Evolutionary conservation across 2,113 vertebrate species (phyloP).

Genomic region (Phoenicopterus ruber): DNA sequence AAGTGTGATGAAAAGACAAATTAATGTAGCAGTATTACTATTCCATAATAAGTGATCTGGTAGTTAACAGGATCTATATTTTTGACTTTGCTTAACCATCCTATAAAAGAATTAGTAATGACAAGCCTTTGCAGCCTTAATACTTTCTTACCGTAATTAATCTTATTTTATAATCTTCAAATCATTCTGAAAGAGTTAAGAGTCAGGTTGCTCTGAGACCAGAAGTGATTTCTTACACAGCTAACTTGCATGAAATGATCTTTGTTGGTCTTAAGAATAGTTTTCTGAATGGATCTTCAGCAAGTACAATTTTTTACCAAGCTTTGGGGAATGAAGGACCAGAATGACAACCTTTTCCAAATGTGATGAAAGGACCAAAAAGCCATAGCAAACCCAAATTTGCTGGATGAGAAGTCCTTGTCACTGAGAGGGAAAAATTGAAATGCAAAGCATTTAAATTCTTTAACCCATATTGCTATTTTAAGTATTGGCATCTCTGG

Average conservation of each 20-base stretch:
- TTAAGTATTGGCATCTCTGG: background rate
- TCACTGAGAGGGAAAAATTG: background rate
- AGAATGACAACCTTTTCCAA: background rate
- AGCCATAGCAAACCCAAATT: background rate
- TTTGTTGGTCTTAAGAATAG: background rate
- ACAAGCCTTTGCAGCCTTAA: background rate
- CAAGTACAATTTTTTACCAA: background rate
- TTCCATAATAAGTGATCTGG: background rate
- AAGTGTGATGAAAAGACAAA: background rate
- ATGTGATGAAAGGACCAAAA: background rate
- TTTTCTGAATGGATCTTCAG: background rate
- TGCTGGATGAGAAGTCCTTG: background rate
- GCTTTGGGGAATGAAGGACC: background rate
- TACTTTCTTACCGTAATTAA: background rate
- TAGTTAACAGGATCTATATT: background rate
- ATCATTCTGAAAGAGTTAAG: background rate
- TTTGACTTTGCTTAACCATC: background rate
- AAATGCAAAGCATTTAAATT: background rate
- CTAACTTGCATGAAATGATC: background rate
- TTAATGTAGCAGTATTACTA: background rate
- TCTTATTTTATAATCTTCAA: background rate
- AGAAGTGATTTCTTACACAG: background rate
- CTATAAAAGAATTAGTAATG: background rate
- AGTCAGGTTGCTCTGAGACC: background rate
- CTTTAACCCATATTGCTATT: background rate